phyloP scores from a whole-genome alignment of 2,113 vertebrate species.

The Nyctibius bracteatus region DNA sequence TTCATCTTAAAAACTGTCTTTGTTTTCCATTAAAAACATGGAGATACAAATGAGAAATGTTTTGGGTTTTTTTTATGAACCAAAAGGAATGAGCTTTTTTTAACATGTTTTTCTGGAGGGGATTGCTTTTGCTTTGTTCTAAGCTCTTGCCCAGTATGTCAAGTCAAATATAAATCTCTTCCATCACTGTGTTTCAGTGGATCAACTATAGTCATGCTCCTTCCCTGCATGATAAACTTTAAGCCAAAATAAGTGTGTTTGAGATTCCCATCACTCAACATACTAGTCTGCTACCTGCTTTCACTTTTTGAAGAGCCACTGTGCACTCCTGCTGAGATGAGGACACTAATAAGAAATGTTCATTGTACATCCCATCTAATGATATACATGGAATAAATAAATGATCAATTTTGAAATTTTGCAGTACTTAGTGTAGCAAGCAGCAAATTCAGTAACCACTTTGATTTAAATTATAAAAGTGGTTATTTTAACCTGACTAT shows the following conservation, averaged over 20 bases:
- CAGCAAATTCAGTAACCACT: neutral
- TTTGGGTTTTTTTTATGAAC: neutral
- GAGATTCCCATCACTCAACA: neutral
- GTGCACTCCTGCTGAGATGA: neutral
- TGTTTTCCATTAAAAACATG: constrained; percentile 18
- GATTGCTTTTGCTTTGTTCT: constrained; percentile 35
- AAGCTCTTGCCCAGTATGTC: constrained; percentile 16
- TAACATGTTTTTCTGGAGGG: constrained; percentile 1
- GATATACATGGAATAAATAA: neutral
- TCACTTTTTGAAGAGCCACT: neutral
- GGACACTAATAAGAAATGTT: neutral
- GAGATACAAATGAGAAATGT: constrained; percentile 26
- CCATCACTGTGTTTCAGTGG: neutral
- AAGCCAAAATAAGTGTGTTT: constrained; percentile 2
- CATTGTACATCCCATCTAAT: neutral
- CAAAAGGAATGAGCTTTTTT: neutral
- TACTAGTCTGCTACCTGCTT: neutral
- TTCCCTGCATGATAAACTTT: neutral
- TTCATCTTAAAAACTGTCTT: constrained; percentile 33
- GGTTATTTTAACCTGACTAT: neutral
- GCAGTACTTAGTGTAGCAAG: neutral
- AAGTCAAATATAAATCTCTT: constrained; percentile 8
- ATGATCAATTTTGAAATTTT: neutral
- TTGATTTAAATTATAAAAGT: neutral
- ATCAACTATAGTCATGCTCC: neutral